These are phyloP conservation scores for Clupea harengus DNA, from an alignment of 2,113 vertebrate genomes.

Conservation along the genomic window DNA sequence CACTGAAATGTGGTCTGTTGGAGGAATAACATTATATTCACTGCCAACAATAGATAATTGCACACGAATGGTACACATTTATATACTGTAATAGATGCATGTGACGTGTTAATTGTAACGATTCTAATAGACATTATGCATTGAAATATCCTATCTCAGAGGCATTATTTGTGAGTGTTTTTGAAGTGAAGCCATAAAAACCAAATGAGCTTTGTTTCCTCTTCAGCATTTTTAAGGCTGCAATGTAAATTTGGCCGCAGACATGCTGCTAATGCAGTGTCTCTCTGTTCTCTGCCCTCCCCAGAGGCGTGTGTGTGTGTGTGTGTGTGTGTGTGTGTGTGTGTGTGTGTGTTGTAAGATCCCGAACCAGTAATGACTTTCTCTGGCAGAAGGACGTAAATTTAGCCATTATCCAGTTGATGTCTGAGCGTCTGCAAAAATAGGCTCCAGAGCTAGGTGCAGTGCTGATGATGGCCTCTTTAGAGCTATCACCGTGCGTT, in stretches of 20 bases:
- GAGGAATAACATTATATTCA: not conserved
- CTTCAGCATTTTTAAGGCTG: not conserved
- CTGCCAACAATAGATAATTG: not conserved
- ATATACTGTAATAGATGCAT: not conserved
- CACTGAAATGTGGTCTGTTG: not conserved
- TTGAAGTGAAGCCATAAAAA: not conserved
- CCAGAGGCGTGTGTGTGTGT: constrained; percentile 22
- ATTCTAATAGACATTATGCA: not conserved
- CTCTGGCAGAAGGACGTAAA: not conserved
- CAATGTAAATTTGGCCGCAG: not conserved
- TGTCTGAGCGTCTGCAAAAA: not conserved
- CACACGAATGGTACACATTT: not conserved
- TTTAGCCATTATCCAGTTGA: not conserved
- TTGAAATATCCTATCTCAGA: not conserved
- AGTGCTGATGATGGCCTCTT: not conserved
- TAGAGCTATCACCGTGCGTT: not conserved
- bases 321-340: constrained; percentile 17
- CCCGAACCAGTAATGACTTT: not conserved
- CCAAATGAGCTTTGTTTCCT: not conserved
- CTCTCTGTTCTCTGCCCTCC: constrained; percentile 11
- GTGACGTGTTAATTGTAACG: not conserved
- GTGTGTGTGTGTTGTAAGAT: not conserved
- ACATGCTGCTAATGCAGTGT: not conserved
- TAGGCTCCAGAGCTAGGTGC: not conserved
- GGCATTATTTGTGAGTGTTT: not conserved